Base-by-base conservation (phyloP, 2,888 invertebrate genomes). In the Eupithecia pulchellata region DNA sequence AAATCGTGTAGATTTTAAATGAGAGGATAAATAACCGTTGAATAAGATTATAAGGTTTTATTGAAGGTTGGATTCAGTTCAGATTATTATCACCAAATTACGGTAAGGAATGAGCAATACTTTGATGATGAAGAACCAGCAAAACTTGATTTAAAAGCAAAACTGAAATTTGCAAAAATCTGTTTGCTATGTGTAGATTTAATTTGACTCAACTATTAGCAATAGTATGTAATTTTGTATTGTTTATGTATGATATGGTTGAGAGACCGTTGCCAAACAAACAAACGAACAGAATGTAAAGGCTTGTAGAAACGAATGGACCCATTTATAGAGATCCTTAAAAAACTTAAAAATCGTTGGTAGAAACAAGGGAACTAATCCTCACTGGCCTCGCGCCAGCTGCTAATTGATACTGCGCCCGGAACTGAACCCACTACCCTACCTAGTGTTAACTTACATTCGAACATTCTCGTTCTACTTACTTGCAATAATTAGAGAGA, bases 301-400 rank as follows among this genome's bases (percentile, higher is more conserved):
- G 4, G 13, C 13, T 36, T 36, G 13, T 36, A 36, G 11, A 17
- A n/a, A 17, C 42, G n/a, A 17, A n/a, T 42, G 17, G 17, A n/a
- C 42, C 2, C 2, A n/a, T n/a, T n/a, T 17, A 11, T 52, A 42
- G 13, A n/a, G 13, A 52, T 25, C 17, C 25, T 2, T 11, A 27
- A 57, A 57, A 29, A 57, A 57, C 29, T 17, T 17, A 57, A 29
- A 27, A 57, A n/a, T n/a, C 29, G 13, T 57, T 57, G 1, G 29
- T 57, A 14, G 29, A 57, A 57, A 57, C 57, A 57, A 27, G 57
- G 57, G 17, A 17, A 57, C 57, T 29, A 57, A 57, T 57, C 29
- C 29, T 2, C 17, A 17, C 57, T 57, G 57, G 57, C 57, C 57
- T 17, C 8, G 57, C 57, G 57, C 57, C 60, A 60, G 60, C 20